phyloP scores from a whole-genome alignment of 2,113 vertebrate genomes.

The Morone saxatilis region DNA sequence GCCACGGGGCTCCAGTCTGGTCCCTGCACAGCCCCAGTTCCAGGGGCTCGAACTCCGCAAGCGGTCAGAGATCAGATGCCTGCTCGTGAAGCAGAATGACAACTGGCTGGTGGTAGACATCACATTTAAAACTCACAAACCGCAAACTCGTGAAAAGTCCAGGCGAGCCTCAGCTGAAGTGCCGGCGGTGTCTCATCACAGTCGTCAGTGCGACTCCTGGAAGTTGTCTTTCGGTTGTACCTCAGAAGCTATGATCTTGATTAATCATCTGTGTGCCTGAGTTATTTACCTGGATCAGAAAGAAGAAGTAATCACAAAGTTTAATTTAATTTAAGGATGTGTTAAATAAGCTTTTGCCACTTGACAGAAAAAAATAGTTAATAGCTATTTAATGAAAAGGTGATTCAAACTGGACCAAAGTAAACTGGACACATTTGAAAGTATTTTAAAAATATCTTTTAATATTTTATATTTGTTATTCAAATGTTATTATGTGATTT shows the following conservation, averaged over 20 bases:
- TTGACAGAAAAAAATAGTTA: neutral
- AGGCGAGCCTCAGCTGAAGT: neutral
- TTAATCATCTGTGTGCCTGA: conserved; percentile 81
- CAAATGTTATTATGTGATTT: neutral
- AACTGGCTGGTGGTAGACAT: conserved; percentile 79
- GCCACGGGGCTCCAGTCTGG: conserved; percentile 16
- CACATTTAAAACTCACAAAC: conserved; percentile 68
- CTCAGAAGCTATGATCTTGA: conserved; percentile 84
- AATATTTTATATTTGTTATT: neutral
- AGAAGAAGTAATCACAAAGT: too few relatives aligned
- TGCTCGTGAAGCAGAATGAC: conserved; percentile 78
- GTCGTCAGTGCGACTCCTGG: conserved; percentile 75
- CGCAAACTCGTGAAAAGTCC: neutral
- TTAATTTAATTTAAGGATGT: neutral
- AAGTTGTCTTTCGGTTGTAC: conserved; percentile 84
- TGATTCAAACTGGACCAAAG: neutral
- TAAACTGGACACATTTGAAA: neutral
- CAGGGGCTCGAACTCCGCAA: conserved; percentile 69
- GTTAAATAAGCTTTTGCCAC: neutral
- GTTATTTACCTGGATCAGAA: neutral
- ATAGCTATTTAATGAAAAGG: neutral
- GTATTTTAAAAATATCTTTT: conserved; percentile 8
- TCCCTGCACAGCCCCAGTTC: conserved; percentile 70
- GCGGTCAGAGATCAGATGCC: conserved; percentile 77
- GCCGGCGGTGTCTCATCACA: neutral